Evolutionary conservation across 2,888 invertebrate species (phyloP), one percentile per base, ranked within the genome.

Genomic region (Pseudococcus viburni): DNA sequence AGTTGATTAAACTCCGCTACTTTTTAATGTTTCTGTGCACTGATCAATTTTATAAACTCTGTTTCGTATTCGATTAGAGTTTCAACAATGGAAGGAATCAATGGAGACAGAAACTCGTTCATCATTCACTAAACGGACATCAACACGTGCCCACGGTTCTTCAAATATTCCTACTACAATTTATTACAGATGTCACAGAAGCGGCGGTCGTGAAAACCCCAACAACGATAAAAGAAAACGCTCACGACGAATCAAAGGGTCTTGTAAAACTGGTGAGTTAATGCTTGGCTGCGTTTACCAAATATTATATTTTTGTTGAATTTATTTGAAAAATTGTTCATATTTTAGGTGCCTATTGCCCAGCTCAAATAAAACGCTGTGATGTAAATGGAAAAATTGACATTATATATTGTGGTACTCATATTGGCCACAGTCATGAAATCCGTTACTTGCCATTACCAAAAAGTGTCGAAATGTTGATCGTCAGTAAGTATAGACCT

Each of bases 381-480:
- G 33, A 39, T 17, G 26, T 15, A 9, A 15, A 33, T 19, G 73
- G 33, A 11, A 73, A 26, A 26, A 33, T 73, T 4, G 12, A 73
- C 0, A 15, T 73, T 8, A 7, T 33, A 4, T 73, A 15, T 73
- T 73, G 73, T 17, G 33, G 17, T 6, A 17, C 17, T 7, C 73
- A 73, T 73, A 73, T 33, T 7, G 73, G 73, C 33, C 73, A 73
- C 33, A 17, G 5, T 33, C 26, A 73, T 12, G 73, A 73, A 73
- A 39, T 73, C 6, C 15, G 39, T 33, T 33, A 73, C 39, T 33
- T 73, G 19, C 12, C 5, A 39, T 33, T 73, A 73, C 73, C 33
- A 73, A 73, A 73, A 73, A 73, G 73, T 15, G 73, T 73, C 17
- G 33, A 73, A 33, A 33, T 9, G 17, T 85, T 55, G 59, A 59